phyloP scores from a whole-genome alignment of 1,140 invertebrate genomes.

The Panagrolaimus sp. region DNA sequence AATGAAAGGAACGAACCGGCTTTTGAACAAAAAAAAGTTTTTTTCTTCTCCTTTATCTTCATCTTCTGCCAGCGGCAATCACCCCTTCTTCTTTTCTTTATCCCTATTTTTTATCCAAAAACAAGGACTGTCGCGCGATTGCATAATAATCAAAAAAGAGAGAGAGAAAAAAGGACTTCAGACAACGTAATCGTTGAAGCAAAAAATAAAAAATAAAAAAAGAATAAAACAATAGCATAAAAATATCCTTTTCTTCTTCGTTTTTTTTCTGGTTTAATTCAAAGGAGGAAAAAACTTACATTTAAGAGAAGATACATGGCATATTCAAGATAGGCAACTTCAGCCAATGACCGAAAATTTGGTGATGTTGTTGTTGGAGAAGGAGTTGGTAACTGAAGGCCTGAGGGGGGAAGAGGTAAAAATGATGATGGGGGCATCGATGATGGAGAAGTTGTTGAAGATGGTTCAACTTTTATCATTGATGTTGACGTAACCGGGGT shows the following conservation, averaged over 20 bases:
- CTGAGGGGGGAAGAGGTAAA: not conserved
- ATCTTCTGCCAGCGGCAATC: no score
- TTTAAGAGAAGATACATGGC: slow-evolving; percentile 13
- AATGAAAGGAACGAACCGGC: no score
- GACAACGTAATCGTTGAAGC: not conserved
- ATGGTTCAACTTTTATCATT: not conserved
- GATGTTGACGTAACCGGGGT: not conserved
- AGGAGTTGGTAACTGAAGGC: not conserved
- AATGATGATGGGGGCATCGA: not conserved
- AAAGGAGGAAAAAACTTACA: not conserved
- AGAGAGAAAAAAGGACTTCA: slow-evolving; percentile 1
- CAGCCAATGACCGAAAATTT: not conserved
- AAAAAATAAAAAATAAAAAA: not conserved
- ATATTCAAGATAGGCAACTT: slow-evolving; percentile 8
- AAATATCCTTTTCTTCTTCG: not conserved
- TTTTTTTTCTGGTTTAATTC: no score
- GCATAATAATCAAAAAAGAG: not conserved
- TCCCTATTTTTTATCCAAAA: not conserved
- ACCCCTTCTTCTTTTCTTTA: no score
- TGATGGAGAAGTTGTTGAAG: not conserved
- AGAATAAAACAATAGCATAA: not conserved
- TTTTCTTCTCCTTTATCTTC: no score
- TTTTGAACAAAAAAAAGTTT: no score
- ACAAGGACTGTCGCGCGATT: not conserved
- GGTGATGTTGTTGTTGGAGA: not conserved